phyloP scores from a whole-genome alignment of 2,888 invertebrate genomes.

The Drosophila monieri region DNA sequence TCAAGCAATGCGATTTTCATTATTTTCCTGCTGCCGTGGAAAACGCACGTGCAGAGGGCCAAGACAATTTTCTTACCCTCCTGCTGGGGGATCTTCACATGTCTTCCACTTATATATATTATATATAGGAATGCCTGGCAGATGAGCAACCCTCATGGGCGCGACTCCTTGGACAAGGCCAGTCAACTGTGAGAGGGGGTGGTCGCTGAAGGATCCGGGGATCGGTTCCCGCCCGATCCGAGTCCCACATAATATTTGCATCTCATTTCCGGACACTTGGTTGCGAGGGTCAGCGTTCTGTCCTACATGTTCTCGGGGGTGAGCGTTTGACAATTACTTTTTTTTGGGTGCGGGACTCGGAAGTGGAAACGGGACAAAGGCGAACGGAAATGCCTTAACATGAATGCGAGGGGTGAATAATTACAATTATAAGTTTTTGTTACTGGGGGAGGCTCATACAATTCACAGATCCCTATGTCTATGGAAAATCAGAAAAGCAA shows the following conservation, averaged over 20 bases:
- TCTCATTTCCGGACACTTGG: conserved; percentile 84
- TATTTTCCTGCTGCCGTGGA: conserved; percentile 45
- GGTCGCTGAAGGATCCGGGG: conserved; percentile 54
- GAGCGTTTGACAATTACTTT: conserved; percentile 28
- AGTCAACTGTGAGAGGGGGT: conserved; percentile 64
- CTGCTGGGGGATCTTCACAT: conserved; percentile 33
- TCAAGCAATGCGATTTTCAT: conserved; percentile 67
- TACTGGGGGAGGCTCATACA: conserved; percentile 24
- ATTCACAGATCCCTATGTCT: conserved; percentile 2
- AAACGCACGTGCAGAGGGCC: conserved; percentile 68
- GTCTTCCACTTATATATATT: background rate
- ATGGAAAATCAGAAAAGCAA: conserved; percentile 22
- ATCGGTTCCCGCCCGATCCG: conserved; percentile 54
- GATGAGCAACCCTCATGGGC: conserved; percentile 70
- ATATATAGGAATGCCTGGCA: conserved; percentile 34
- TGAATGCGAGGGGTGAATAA: conserved; percentile 67
- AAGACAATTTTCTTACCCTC: conserved; percentile 66
- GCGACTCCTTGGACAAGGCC: conserved; percentile 26
- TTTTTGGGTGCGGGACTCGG: conserved; percentile 52
- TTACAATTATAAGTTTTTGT: conserved; percentile 63
- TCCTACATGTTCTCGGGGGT: conserved; percentile 17
- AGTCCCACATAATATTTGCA: conserved; percentile 84
- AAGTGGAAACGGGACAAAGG: conserved; percentile 37
- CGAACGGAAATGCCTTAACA: conserved; percentile 69
- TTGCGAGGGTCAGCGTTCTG: conserved; percentile 57